A percentile compares a stretch with the other conserved stretches of the same genome.
These are phyloP conservation scores for Globodera rostochiensis DNA, from an alignment of 1,140 invertebrate genomes.

Conservation along the genomic window DNA sequence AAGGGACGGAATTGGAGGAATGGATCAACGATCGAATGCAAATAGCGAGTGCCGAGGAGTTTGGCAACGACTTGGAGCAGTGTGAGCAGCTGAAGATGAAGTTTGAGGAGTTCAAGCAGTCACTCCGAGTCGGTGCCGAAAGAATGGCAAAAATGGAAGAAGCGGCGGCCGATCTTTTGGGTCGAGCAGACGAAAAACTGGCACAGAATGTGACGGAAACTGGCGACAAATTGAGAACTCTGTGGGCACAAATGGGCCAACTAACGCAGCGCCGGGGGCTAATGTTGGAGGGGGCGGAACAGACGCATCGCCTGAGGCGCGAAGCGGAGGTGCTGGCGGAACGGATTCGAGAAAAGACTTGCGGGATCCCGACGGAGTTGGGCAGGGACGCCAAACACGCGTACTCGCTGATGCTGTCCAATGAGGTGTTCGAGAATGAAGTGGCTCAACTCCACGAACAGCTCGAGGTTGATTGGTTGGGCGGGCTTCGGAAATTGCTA, in stretches of 20 bases:
- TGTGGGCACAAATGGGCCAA: slow-evolving; percentile 83
- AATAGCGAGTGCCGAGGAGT: slow-evolving; percentile 87
- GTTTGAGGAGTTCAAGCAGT: slow-evolving; percentile 91
- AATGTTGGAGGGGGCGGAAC: slow-evolving; percentile 84
- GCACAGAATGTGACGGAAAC: slow-evolving; percentile 82
- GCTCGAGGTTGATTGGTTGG: slow-evolving; percentile 70
- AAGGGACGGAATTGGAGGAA: slow-evolving; percentile 84
- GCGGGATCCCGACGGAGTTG: slow-evolving; percentile 80
- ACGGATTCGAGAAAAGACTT: slow-evolving; percentile 84
- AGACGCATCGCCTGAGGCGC: slow-evolving; percentile 93
- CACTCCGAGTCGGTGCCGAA: slow-evolving; percentile 86
- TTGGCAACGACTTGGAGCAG: slow-evolving; percentile 95
- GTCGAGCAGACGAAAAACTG: slow-evolving; percentile 76
- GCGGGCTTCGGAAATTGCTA: slow-evolving; percentile 68
- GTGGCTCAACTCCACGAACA: slow-evolving; percentile 88
- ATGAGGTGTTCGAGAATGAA: slow-evolving; percentile 93
- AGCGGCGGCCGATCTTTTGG: slow-evolving; percentile 82
- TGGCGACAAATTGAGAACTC: slow-evolving; percentile 83
- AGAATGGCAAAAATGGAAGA: slow-evolving; percentile 89
- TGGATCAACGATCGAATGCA: slow-evolving; percentile 93
- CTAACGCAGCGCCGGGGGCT: slow-evolving; percentile 82
- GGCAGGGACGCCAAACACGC: slow-evolving; percentile 86
- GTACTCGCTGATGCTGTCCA: slow-evolving; percentile 78
- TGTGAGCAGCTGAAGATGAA: slow-evolving; percentile 78
- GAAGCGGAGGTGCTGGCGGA: slow-evolving; percentile 85